Evolutionary conservation across 2,797 vertebrate species (phyloP).

Genomic region (Lacerta bilineata): DNA sequence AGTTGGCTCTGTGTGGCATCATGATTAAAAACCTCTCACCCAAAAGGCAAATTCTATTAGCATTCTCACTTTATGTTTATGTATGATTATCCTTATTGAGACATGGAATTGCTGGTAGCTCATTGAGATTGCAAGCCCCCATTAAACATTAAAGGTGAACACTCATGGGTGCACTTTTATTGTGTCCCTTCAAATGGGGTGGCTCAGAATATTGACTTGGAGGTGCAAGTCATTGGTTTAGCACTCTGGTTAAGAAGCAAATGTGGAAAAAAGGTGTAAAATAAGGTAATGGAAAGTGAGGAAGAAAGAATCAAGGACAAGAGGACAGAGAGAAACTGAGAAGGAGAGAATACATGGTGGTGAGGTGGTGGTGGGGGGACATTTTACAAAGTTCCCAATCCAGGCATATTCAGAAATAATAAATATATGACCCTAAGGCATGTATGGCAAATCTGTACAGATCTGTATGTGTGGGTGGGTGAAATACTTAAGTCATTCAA

Average conservation of each 20-base stretch:
- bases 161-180: neutral
- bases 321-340: neutral
- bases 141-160: neutral
- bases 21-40: neutral
- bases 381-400: neutral
- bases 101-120: neutral
- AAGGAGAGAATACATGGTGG: neutral
- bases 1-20: neutral
- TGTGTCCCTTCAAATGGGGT: neutral
- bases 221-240: constrained; percentile 39
- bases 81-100: neutral
- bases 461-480: too few relatives aligned
- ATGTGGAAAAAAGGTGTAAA: constrained; percentile 28
- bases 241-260: constrained; percentile 34
- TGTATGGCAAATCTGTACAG: neutral
- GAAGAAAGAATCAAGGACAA: accelerated
- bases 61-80: neutral
- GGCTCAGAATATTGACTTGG: neutral
- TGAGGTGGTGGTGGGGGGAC: neutral
- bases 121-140: neutral
- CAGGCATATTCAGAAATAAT: neutral
- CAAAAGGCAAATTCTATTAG: neutral
- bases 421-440: neutral
- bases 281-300: neutral
- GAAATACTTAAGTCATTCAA: too few relatives aligned